Conservation (phyloP, 2,888 invertebrate species). For the Hirtodrosophila duncani region DNA sequence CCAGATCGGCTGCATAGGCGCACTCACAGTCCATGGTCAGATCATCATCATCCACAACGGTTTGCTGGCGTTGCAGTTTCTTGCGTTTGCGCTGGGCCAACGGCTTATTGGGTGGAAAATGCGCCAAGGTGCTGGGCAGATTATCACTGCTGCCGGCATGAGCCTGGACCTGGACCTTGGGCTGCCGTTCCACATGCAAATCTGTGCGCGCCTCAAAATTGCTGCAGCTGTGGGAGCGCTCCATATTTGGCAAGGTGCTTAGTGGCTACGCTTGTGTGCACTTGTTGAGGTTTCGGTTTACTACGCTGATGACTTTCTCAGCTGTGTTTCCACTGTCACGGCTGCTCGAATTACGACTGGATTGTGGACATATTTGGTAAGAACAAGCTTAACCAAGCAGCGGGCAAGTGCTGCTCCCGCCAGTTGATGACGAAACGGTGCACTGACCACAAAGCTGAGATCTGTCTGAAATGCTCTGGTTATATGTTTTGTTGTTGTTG, state of each 20-base stretch:
- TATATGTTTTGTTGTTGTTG: constrained; percentile 20
- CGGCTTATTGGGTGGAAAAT: constrained; percentile 54
- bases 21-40: constrained; percentile 41
- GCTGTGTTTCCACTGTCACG: constrained; percentile 31
- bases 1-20: constrained; percentile 64
- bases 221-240: constrained; percentile 62
- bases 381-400: constrained; percentile 37
- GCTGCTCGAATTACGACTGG: constrained; percentile 38
- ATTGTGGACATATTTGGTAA: constrained; percentile 61
- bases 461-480: constrained; percentile 1
- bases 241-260: no score
- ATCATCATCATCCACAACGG: constrained; percentile 19
- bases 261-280: not conserved
- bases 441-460: not conserved
- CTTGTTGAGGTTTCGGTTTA: constrained; percentile 5
- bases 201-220: constrained; percentile 51
- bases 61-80: constrained; percentile 63
- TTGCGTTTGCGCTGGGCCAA: constrained; percentile 59
- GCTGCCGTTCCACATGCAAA: not conserved
- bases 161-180: not conserved
- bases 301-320: not conserved
- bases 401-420: not conserved
- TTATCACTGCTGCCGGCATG: constrained; percentile 56
- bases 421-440: constrained; percentile 9
- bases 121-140: constrained; percentile 29